These are phyloP conservation scores for Notechis scutatus DNA, from an alignment of 2,113 vertebrate species.

Conservation along the genomic window DNA sequence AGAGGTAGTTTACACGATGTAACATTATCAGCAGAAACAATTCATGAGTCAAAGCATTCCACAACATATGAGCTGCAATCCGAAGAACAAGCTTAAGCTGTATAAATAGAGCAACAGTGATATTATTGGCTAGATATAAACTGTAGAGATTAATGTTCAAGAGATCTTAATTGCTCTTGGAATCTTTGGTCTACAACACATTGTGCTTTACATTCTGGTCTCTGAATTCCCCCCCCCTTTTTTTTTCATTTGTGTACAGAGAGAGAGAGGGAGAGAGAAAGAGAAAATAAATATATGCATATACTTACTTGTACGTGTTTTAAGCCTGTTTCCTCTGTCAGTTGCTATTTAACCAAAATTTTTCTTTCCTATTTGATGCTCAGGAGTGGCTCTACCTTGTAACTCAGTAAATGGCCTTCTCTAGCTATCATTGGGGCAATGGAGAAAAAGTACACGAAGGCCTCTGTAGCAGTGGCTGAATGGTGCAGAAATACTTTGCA, in stretches of 20 bases:
- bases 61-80: slow-evolving; percentile 84
- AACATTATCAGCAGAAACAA: slow-evolving; percentile 97
- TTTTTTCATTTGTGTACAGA: not conserved
- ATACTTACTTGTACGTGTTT: not conserved
- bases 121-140: slow-evolving; percentile 98
- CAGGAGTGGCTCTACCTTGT: no score
- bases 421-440: not conserved
- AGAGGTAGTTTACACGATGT: slow-evolving; percentile 89
- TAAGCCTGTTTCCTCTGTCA: not conserved
- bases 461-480: not conserved
- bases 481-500: not conserved
- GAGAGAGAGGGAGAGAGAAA: no score
- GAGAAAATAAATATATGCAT: not conserved
- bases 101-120: slow-evolving; percentile 87
- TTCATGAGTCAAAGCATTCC: slow-evolving; percentile 99
- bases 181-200: slow-evolving; percentile 32
- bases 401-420: not conserved
- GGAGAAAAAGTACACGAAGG: not conserved
- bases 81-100: slow-evolving; percentile 85
- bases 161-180: slow-evolving; percentile 49
- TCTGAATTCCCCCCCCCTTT: not conserved
- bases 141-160: slow-evolving; percentile 74
- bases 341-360: not conserved
- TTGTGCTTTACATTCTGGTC: not conserved
- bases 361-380: not conserved